Evolutionary conservation across 1,140 invertebrate species (phyloP).

Genomic region (Diplogasteroides magnus): DNA sequence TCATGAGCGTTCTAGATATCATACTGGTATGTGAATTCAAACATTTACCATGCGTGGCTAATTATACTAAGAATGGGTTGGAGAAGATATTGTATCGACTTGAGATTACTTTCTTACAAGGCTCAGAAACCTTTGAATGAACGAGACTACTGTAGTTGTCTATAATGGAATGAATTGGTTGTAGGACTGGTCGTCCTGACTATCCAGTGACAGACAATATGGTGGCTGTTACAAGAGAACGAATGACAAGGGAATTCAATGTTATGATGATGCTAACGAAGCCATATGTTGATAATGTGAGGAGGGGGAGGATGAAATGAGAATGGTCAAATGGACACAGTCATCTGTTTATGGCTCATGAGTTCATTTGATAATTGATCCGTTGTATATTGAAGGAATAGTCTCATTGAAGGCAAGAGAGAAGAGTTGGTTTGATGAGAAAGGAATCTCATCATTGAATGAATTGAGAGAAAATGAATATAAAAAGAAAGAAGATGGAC

Average conservation of each 20-base stretch:
- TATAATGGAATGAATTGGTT: too few species aligned
- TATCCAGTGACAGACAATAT: slow-evolving; percentile 24
- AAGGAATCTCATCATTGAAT: not conserved
- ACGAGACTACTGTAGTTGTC: too few species aligned
- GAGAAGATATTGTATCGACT: too few species aligned
- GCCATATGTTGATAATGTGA: slow-evolving; percentile 46
- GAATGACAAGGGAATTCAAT: slow-evolving; percentile 40
- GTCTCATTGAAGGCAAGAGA: too few species aligned
- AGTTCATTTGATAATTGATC: too few species aligned
- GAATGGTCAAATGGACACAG: too few species aligned
- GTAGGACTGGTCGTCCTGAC: slow-evolving; percentile 43
- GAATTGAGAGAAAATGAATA: not conserved
- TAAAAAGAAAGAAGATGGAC: not conserved
- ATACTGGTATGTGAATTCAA: not conserved
- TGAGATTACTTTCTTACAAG: too few species aligned
- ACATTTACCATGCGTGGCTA: not conserved
- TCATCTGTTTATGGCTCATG: too few species aligned
- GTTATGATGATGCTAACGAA: slow-evolving; percentile 47
- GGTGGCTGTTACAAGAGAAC: slow-evolving; percentile 36
- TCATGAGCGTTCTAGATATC: not conserved
- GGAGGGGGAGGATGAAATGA: not conserved
- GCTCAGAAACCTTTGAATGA: too few species aligned
- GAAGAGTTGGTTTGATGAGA: not conserved
- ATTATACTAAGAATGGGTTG: not conserved
- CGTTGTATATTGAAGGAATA: too few species aligned